A percentile compares a stretch with the other conserved stretches of the same genome.
Conservation (phyloP, 1,140 invertebrate species). For the Metaphire vulgaris region DNA sequence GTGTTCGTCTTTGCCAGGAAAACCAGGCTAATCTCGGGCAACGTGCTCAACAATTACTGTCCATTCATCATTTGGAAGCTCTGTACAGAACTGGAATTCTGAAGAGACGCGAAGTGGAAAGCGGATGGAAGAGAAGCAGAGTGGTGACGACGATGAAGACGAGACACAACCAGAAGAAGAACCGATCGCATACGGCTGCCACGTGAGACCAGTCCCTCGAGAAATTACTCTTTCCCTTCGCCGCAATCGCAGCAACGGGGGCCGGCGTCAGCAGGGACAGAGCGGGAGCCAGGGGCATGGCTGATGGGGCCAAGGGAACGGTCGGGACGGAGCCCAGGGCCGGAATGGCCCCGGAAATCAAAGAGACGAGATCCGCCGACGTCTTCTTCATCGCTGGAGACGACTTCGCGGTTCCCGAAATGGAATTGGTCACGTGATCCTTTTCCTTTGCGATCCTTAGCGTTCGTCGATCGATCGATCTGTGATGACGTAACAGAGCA, state of each 20-base stretch:
- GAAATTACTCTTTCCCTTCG: conserved; percentile 9
- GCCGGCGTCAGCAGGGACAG: neutral
- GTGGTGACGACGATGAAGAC: conserved; percentile 28
- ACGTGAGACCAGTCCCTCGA: conserved; percentile 30
- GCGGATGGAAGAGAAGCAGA: conserved; percentile 29
- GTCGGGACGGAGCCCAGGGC: too few species aligned
- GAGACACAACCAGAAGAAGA: conserved; percentile 32
- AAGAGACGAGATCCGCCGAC: neutral
- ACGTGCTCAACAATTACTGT: too few species aligned
- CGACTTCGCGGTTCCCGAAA: neutral
- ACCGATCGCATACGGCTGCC: conserved; percentile 29
- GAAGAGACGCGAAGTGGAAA: conserved; percentile 20
- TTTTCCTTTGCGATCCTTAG: neutral
- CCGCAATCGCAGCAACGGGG: too few species aligned
- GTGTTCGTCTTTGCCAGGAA: too few species aligned
- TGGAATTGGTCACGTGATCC: neutral
- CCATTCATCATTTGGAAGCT: too few species aligned
- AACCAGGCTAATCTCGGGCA: too few species aligned
- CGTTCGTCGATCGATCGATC: neutral
- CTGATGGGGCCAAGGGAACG: neutral
- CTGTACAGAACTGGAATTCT: conserved; percentile 13
- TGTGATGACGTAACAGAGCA: neutral
- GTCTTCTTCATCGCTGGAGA: neutral
- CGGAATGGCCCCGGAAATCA: neutral
- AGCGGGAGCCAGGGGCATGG: neutral